Percentiles rank a stretch among this genome's conserved stretches.
Evolutionary conservation across 2,797 vertebrate genomes (phyloP).

Genomic region (Masticophis lateralis): DNA sequence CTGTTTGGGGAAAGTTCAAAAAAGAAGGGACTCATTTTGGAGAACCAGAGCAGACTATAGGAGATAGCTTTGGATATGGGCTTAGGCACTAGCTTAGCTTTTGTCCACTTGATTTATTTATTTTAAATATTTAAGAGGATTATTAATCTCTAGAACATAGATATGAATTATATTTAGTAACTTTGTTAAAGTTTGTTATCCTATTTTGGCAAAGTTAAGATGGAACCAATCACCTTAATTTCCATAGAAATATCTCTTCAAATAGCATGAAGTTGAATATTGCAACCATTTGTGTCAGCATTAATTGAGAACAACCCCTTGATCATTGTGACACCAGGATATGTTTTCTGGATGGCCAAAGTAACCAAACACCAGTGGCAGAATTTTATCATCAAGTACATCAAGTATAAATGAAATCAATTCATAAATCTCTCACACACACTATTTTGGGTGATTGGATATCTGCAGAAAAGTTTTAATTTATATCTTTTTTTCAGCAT

Average conservation of each 20-base stretch:
- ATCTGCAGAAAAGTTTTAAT: background rate
- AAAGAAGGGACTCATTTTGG: background rate
- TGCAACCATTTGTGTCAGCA: background rate
- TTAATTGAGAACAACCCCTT: background rate
- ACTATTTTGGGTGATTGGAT: background rate
- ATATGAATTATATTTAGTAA: background rate
- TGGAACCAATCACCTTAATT: background rate
- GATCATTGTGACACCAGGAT: background rate
- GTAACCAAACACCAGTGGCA: background rate
- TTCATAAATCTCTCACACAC: background rate
- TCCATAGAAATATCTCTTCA: background rate
- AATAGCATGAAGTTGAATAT: background rate
- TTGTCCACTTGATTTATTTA: background rate
- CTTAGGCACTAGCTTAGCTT: background rate
- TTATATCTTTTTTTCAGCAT: background rate
- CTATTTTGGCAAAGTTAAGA: background rate
- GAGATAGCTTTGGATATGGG: background rate
- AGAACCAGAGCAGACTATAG: background rate
- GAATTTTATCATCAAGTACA: background rate
- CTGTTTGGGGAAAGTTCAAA: background rate
- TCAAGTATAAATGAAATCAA: background rate
- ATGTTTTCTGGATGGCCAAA: background rate
- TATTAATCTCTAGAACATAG: background rate
- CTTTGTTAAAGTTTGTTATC: background rate
- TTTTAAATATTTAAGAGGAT: background rate